Base-by-base conservation (phyloP, 2,113 vertebrate species). In the Etia nguti region DNA sequence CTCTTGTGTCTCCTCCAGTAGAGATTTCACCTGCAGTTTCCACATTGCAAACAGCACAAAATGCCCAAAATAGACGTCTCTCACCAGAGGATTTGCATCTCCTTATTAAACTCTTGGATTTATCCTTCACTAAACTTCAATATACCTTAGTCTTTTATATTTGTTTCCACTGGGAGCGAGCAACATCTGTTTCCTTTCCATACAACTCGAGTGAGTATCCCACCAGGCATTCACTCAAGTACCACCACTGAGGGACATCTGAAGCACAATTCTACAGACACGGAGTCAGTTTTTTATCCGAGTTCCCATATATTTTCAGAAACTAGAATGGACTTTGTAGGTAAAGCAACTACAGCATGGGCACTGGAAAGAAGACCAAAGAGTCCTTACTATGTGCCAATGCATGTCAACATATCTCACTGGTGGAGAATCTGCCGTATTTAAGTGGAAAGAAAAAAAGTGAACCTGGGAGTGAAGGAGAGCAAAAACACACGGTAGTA, bases 141-240 rank as follows among this genome's bases (percentile, higher is more conserved):
- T 89, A 88, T 93, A 90, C 84, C 85, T 92, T 88, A 57, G 80
- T 90, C 52, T 85, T 91, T 87, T 65, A 60, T 85, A 87, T 75
- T 59, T 18, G 73, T 50, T 89, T 86, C 94, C 90, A 86, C 29
- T 85, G 89, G 94, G 89, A 55, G 56, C 13, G 24, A 80, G 68
- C 84, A 95, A 92, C 94, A 96, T 95, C 95, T 96, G 95, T 93
- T 95, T 93, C 85, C 82, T 93, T 81, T 93, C 88, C 91, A 89
- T 88, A 88, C 81, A 65, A 41, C 84, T 52, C 73, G 1, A 77
- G 46, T 52, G 18, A 6, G 38, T 22, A 87, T 94, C 90, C 92
- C 92, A 83, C 38, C 55, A 86, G 94, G 90, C 91, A 57, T 68
- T 84, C 62, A 59, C 75, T 83, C 75, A 91, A 91, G 60, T 86